Evolutionary conservation across 1,140 invertebrate genomes (phyloP).

Genomic region (Acarapis woodi): DNA sequence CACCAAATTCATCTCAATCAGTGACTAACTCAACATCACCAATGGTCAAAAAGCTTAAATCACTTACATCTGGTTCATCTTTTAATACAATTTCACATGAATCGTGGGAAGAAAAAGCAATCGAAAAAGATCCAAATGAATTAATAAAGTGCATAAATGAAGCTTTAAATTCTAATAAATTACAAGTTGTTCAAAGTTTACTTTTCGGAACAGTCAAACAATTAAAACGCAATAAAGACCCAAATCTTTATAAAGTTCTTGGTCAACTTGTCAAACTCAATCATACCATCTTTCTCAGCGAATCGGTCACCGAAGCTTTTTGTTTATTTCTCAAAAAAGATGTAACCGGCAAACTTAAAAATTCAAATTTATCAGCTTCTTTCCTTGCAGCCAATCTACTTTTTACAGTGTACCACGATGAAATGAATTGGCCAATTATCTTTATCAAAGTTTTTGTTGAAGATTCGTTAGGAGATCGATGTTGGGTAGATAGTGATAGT

Average conservation of each 20-base stretch:
- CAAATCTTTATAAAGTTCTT: slow-evolving; percentile 41
- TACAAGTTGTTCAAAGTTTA: slow-evolving; percentile 21
- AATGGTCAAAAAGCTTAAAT: too few species aligned
- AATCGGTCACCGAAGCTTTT: slow-evolving; percentile 43
- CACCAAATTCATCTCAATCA: too few species aligned
- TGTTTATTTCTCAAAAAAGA: slow-evolving; percentile 51
- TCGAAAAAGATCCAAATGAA: slow-evolving; percentile 17
- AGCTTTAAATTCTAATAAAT: slow-evolving; percentile 20
- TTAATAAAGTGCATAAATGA: slow-evolving; percentile 18
- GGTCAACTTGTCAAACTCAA: slow-evolving; percentile 42
- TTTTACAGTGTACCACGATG: slow-evolving; percentile 39
- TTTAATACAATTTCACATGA: too few species aligned
- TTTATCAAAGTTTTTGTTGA: slow-evolving; percentile 46
- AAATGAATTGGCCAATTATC: slow-evolving; percentile 23
- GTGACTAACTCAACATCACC: too few species aligned
- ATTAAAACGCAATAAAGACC: slow-evolving; percentile 30
- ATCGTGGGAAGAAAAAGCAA: slow-evolving; percentile 9
- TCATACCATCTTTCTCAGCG: slow-evolving; percentile 29
- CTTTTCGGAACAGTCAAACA: slow-evolving; percentile 24
- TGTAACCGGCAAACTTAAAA: slow-evolving; percentile 34
- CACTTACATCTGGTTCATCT: too few species aligned
- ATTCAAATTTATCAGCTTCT: slow-evolving; percentile 44
- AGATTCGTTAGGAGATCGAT: slow-evolving; percentile 61
- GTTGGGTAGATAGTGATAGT: slow-evolving; percentile 72
- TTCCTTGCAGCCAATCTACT: slow-evolving; percentile 59